Percentiles rank a stretch among this genome's conserved stretches.
phyloP scores from a whole-genome alignment of 2,888 invertebrate species.

The Nomada goodeniana region DNA sequence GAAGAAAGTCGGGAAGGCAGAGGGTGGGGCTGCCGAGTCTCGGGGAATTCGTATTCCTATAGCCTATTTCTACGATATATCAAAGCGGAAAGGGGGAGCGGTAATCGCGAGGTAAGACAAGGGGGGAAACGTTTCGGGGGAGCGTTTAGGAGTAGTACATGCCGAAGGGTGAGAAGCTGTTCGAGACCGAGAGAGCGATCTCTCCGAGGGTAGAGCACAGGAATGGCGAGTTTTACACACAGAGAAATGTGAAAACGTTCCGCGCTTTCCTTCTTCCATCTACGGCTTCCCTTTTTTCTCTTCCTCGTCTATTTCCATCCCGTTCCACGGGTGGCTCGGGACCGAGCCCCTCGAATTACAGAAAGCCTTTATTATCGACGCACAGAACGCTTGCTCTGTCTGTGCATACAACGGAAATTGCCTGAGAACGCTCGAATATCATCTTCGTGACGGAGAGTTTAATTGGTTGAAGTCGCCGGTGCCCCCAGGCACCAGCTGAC shows the following conservation, averaged over 20 bases:
- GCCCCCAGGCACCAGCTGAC: conserved; percentile 19
- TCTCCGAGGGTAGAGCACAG: conserved; percentile 33
- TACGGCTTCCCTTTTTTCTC: background rate
- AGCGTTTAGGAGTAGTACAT: conserved; percentile 61
- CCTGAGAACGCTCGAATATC: conserved; percentile 44
- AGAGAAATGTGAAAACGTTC: conserved; percentile 38
- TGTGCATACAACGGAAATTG: conserved; percentile 47
- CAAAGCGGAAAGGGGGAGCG: conserved; percentile 44
- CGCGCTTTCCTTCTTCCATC: conserved; percentile 8
- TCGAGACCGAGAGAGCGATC: conserved; percentile 45
- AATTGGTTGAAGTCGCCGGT: conserved; percentile 33
- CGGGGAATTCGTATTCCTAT: conserved; percentile 62
- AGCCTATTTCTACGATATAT: conserved; percentile 67
- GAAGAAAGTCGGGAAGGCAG: background rate
- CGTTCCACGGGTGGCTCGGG: conserved; percentile 3
- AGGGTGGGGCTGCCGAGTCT: background rate
- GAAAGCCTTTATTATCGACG: conserved; percentile 53
- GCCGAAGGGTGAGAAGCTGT: conserved; percentile 60
- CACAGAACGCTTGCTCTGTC: conserved; percentile 20
- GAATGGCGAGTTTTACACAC: conserved; percentile 42
- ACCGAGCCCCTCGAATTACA: conserved; percentile 47
- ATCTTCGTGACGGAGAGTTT: conserved; percentile 41
- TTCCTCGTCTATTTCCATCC: conserved; percentile 40
- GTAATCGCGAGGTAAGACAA: conserved; percentile 59
- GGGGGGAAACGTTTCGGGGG: conserved; percentile 59